These are phyloP conservation scores for Etheostoma spectabile DNA, from an alignment of 2,113 vertebrate genomes.

Conservation along the genomic window DNA sequence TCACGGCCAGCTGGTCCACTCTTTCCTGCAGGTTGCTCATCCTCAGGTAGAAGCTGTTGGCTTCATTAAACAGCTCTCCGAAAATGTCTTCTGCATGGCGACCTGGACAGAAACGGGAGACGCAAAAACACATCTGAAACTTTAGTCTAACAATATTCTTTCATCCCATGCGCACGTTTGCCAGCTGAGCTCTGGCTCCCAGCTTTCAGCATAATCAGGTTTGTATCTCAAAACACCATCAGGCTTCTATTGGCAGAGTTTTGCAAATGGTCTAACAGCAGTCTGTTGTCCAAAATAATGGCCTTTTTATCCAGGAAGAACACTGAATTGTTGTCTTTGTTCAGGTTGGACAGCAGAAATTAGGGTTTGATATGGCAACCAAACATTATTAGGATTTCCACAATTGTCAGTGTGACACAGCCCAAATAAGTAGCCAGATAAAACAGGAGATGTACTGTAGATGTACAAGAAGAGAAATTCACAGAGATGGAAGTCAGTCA, in stretches of 20 bases:
- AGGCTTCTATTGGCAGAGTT: not conserved
- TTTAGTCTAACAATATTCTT: not conserved
- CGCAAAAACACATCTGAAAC: slow-evolving; percentile 8
- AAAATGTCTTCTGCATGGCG: slow-evolving; percentile 94
- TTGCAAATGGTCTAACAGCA: not conserved
- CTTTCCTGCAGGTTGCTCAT: slow-evolving; percentile 95
- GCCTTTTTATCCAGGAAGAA: not conserved
- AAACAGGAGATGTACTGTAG: not conserved
- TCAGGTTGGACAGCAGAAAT: not conserved
- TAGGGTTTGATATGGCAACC: not conserved
- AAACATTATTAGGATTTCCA: not conserved
- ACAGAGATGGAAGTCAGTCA: not conserved
- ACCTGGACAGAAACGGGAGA: slow-evolving; percentile 76
- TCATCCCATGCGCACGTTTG: not conserved
- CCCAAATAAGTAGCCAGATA: not conserved
- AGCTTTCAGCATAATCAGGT: not conserved
- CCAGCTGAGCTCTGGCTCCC: slow-evolving; percentile 22
- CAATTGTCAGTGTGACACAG: too few relatives aligned
- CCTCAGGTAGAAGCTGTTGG: slow-evolving; percentile 93
- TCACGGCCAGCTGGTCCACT: slow-evolving; percentile 93
- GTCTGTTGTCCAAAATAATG: not conserved
- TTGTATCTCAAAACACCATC: not conserved
- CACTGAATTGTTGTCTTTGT: not conserved
- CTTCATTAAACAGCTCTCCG: slow-evolving; percentile 94
- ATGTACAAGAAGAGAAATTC: not conserved